Base-by-base conservation (phyloP, 1,140 invertebrate genomes). In the Calephelis virginiensis region DNA sequence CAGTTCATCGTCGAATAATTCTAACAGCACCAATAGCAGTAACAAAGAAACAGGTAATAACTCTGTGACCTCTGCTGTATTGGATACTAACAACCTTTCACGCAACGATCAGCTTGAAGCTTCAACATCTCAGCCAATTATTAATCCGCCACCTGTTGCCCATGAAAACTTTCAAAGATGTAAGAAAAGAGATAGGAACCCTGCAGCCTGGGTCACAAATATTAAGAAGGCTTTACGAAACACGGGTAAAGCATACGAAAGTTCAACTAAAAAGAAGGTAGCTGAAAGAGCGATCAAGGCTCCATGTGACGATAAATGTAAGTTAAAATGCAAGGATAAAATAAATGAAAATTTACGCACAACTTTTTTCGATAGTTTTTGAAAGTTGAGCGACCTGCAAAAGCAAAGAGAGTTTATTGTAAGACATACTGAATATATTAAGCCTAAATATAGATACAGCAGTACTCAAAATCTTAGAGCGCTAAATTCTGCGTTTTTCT, bases 401-500 rank as follows among this genome's bases (percentile, higher is more conserved):
- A 61, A 28, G 45, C 65, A 66, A 17, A 48, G 64, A 17, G 45
- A 66, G 13, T 61, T 66, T 61, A 61, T 66, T 9, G 56, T 60
- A 60, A n/a, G 45, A 14, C 65, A 66, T 40, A 38, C 59, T 37
- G n/a, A 66, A 61, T 17, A 2, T 14, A 66, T 66, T 17, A 66
- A 61, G 45, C 65, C 65, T 48, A 61, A 61, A 66, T 66, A 49
- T 61, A 37, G 65, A 48, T 66, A 49, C 46, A 47, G 38, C 43
- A 61, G 56, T 40, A 66, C 53, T 59, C 53, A 47, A 48, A 47
- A 66, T 47, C 46, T 61, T 59, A 66, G 64, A 66, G 56, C 53
- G 28, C 53, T 66, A 4, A 66, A 66, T 46, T 40, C 50, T 47
- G 63, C 63, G 17, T 69, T 69, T 65, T 69, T 62, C 48, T 69